Evolutionary conservation across 2,113 vertebrate species (phyloP).

Genomic region (Sebastes fasciatus): DNA sequence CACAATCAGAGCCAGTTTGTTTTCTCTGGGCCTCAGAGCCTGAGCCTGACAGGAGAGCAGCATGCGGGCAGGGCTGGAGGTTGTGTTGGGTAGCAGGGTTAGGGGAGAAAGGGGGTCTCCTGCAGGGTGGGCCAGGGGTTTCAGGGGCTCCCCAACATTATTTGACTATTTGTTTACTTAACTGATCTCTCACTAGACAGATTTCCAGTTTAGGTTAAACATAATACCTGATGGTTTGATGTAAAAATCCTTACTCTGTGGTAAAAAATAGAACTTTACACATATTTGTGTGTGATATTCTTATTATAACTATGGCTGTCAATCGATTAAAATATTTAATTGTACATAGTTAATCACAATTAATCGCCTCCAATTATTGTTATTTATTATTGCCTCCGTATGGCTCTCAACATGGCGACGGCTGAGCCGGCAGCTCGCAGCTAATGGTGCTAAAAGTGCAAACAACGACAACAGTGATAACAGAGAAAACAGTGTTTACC

Average conservation of each 20-base stretch:
- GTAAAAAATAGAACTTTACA: not conserved
- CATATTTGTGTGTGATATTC: slow-evolving; percentile 1
- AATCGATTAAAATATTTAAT: too few relatives aligned
- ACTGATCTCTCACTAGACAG: slow-evolving; percentile 42
- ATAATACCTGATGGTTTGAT: slow-evolving; percentile 2
- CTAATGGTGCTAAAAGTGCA: too few relatives aligned
- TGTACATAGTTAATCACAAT: too few relatives aligned
- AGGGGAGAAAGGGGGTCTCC: slow-evolving; percentile 52
- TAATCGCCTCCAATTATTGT: too few relatives aligned
- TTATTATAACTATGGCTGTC: not conserved
- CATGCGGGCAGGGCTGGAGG: slow-evolving; percentile 66
- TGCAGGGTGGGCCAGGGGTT: slow-evolving; percentile 65
- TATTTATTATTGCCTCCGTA: too few relatives aligned
- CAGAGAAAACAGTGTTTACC: too few relatives aligned
- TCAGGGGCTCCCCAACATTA: slow-evolving; percentile 62
- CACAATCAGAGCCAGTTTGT: slow-evolving; percentile 85
- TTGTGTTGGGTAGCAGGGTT: slow-evolving; percentile 59
- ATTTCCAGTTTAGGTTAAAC: slow-evolving; percentile 43
- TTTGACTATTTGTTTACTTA: slow-evolving; percentile 73
- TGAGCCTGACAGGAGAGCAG: slow-evolving; percentile 73
- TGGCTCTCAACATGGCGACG: too few relatives aligned
- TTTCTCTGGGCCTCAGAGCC: slow-evolving; percentile 82
- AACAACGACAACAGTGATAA: too few relatives aligned
- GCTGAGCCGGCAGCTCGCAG: too few relatives aligned
- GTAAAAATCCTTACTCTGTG: not conserved